Evolutionary conservation across 2,113 vertebrate species (phyloP).

Genomic region (Hemibagrus wyckioides): DNA sequence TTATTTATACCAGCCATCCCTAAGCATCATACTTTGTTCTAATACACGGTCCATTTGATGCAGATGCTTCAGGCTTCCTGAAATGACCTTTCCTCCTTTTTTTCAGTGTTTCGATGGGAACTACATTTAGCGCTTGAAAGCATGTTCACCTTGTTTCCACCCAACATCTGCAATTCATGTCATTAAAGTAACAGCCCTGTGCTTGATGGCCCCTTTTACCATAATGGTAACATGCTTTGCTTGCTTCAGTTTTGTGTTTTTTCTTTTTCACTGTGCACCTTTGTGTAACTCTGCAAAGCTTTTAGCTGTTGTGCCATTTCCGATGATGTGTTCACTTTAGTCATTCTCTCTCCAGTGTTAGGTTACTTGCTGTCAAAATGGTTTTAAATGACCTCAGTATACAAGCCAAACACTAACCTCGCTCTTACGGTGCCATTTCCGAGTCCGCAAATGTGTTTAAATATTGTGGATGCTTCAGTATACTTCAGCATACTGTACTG

Average conservation of each 20-base stretch:
- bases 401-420: not conserved
- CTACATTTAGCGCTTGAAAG: not conserved
- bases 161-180: not conserved
- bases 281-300: not conserved
- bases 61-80: not conserved
- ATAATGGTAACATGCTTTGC: not conserved
- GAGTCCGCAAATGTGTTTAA: not conserved
- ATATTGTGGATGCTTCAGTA: not conserved
- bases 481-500: not conserved
- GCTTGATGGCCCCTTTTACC: not conserved
- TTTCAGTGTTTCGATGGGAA: slow-evolving; percentile 4
- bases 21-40: not conserved
- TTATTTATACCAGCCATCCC: not conserved
- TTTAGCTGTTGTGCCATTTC: slow-evolving; percentile 11
- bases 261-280: not conserved
- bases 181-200: not conserved
- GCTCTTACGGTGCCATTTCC: not conserved
- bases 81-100: not conserved
- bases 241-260: not conserved
- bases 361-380: slow-evolving; percentile 2
- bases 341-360: not conserved
- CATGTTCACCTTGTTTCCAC: not conserved
- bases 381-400: not conserved
- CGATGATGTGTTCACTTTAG: not conserved
- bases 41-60: not conserved